phyloP scores from a whole-genome alignment of 1,140 invertebrate genomes.

The Elysia chlorotica region DNA sequence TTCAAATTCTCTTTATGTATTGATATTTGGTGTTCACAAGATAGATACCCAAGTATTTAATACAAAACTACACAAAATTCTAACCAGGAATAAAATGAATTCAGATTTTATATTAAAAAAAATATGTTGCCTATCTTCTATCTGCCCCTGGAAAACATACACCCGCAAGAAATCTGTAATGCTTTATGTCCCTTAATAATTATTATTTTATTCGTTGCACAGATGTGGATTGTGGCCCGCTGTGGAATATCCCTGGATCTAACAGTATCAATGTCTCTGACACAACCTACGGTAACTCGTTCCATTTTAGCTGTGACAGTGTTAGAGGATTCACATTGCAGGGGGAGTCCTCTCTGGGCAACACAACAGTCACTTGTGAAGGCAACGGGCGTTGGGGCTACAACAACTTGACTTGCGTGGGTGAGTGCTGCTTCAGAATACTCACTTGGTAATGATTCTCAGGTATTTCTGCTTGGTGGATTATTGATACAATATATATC shows the following conservation, averaged over 20 bases:
- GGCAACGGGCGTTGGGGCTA: conserved; percentile 34
- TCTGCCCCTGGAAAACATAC: too few species aligned
- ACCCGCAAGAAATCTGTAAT: not conserved
- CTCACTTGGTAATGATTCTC: too few species aligned
- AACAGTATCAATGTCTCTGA: not conserved
- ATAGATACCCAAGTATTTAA: not conserved
- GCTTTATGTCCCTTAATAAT: not conserved
- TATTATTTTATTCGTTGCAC: conserved; percentile 15
- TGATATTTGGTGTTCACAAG: not conserved
- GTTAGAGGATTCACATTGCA: not conserved
- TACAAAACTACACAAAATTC: not conserved
- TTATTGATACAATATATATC: too few species aligned
- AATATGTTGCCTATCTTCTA: too few species aligned
- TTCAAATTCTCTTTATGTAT: too few species aligned
- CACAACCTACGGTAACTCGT: conserved; percentile 27
- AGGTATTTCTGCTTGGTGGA: too few species aligned
- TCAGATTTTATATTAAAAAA: not conserved
- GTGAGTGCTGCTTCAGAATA: too few species aligned
- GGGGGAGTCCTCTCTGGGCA: conserved; percentile 10
- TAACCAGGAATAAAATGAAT: not conserved
- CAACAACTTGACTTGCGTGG: conserved; percentile 30
- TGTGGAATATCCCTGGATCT: conserved; percentile 24
- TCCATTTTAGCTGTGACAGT: conserved; percentile 21
- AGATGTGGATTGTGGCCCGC: conserved; percentile 37
- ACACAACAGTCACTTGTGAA: conserved; percentile 29